Conservation (phyloP, 1,140 invertebrate genomes). For the Agrypnia vestita region DNA sequence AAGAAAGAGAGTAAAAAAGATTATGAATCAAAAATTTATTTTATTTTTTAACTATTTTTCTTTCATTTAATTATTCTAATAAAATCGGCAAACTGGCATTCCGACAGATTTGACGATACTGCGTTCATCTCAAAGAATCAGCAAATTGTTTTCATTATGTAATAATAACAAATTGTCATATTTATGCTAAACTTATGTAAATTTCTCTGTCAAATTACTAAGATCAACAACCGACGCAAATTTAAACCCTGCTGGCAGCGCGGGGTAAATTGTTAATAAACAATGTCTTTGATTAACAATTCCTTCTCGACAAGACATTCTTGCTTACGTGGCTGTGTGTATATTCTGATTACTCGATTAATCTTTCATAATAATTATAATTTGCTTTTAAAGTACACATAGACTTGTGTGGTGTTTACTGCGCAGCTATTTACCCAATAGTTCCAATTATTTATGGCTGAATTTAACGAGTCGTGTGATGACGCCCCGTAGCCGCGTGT, state of each 20-base stretch:
- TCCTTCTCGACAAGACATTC: background rate
- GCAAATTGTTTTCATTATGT: too few relatives aligned
- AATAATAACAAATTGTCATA: background rate
- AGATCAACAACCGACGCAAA: slow-evolving; percentile 11
- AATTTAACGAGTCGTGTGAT: slow-evolving; percentile 36
- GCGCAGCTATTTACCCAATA: slow-evolving; percentile 14
- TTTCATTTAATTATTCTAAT: too few relatives aligned
- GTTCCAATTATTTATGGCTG: slow-evolving; percentile 28
- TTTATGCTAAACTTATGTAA: slow-evolving; percentile 31
- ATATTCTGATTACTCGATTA: slow-evolving; percentile 29
- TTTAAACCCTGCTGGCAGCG: slow-evolving; percentile 15
- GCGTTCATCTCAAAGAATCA: too few relatives aligned
- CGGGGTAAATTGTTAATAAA: slow-evolving; percentile 34
- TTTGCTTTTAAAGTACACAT: slow-evolving; percentile 26
- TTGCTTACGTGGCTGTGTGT: background rate
- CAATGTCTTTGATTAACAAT: slow-evolving; percentile 42
- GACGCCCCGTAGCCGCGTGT: background rate
- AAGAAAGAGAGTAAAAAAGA: too few relatives aligned
- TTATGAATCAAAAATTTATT: too few relatives aligned
- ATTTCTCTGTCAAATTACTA: slow-evolving; percentile 14
- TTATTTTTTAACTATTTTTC: too few relatives aligned
- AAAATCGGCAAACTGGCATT: too few relatives aligned
- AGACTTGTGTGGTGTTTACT: slow-evolving; percentile 3
- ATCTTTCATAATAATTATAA: slow-evolving; percentile 36
- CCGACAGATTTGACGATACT: too few relatives aligned